Percentiles rank a stretch among this genome's conserved stretches.
Evolutionary conservation across 1,140 invertebrate genomes (phyloP).

Genomic region (Drosophila carrolli): DNA sequence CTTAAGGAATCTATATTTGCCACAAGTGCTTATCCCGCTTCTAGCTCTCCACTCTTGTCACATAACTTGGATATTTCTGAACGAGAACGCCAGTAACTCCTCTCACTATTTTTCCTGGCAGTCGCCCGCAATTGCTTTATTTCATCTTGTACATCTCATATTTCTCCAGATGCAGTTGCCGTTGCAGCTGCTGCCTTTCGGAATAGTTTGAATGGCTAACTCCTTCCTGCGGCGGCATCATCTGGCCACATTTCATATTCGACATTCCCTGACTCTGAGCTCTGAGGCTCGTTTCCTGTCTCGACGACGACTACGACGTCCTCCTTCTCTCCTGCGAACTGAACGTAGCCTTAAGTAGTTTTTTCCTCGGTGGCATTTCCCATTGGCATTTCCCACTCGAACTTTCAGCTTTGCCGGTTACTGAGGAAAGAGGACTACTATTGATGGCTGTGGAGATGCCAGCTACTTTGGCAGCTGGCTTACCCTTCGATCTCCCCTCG

Average conservation of each 20-base stretch:
- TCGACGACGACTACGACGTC: not conserved
- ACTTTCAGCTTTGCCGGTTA: constrained; percentile 40
- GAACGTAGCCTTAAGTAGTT: constrained; percentile 51
- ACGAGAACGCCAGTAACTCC: not conserved
- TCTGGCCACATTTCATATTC: constrained; percentile 73
- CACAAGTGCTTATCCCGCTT: not conserved
- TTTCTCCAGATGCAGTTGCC: constrained; percentile 30
- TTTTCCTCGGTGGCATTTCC: constrained; percentile 44
- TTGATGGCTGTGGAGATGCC: constrained; percentile 51
- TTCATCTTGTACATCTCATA: constrained; percentile 52
- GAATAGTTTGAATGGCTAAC: constrained; percentile 43
- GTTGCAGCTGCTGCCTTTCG: constrained; percentile 27
- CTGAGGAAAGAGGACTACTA: constrained; percentile 37
- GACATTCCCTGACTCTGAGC: constrained; percentile 43
- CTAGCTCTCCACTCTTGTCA: constrained; percentile 8
- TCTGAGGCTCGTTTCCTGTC: constrained; percentile 54
- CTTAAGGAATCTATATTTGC: not conserved
- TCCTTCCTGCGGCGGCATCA: constrained; percentile 48
- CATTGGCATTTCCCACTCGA: constrained; percentile 48
- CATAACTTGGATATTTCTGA: constrained; percentile 18
- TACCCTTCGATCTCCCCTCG: constrained; percentile 14
- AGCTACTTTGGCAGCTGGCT: constrained; percentile 64
- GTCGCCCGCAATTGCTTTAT: constrained; percentile 49
- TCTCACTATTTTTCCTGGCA: constrained; percentile 13
- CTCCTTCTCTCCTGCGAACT: not conserved